A percentile compares a stretch with the other conserved stretches of the same genome.
Conservation (phyloP, 1,140 invertebrate genomes). For the Amphibalanus amphitrite region DNA sequence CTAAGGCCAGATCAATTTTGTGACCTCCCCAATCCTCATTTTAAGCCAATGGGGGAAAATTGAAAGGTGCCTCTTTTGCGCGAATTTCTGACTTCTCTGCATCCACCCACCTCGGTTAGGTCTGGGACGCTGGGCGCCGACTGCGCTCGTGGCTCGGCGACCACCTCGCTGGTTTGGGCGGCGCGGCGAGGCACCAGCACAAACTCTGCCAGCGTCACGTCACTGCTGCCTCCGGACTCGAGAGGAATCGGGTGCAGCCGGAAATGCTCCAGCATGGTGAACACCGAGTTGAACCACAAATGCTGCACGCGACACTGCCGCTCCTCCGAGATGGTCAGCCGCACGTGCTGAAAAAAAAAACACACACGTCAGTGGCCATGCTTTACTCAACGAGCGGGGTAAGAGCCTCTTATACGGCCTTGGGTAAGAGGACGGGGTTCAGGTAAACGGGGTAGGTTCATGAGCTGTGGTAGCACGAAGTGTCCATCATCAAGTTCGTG, state of each 20-base stretch:
- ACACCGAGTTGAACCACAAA: slow-evolving; percentile 89
- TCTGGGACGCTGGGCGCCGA: slow-evolving; percentile 19
- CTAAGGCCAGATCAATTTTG: no score
- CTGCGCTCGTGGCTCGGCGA: slow-evolving; percentile 10
- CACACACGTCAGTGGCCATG: no score
- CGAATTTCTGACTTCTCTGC: no score
- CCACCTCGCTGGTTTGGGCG: slow-evolving; percentile 6
- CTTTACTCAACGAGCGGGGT: no score
- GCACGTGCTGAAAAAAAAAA: slow-evolving; percentile 81
- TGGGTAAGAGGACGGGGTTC: no score
- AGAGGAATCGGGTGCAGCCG: slow-evolving; percentile 83
- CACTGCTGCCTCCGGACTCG: slow-evolving; percentile 86
- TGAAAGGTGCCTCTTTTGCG: no score
- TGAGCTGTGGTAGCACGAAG: no score
- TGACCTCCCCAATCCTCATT: no score
- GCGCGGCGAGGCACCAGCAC: slow-evolving; percentile 37
- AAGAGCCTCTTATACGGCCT: no score
- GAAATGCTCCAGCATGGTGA: slow-evolving; percentile 94
- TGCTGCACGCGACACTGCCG: slow-evolving; percentile 90
- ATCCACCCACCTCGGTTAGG: slow-evolving; percentile 21
- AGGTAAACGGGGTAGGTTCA: no score
- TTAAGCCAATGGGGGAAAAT: no score
- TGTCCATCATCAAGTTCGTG: no score
- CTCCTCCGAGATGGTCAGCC: slow-evolving; percentile 81
- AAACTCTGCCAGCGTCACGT: slow-evolving; percentile 90